Evolutionary conservation across 2,113 vertebrate genomes (phyloP).

Genomic region (Larimichthys polyactis): DNA sequence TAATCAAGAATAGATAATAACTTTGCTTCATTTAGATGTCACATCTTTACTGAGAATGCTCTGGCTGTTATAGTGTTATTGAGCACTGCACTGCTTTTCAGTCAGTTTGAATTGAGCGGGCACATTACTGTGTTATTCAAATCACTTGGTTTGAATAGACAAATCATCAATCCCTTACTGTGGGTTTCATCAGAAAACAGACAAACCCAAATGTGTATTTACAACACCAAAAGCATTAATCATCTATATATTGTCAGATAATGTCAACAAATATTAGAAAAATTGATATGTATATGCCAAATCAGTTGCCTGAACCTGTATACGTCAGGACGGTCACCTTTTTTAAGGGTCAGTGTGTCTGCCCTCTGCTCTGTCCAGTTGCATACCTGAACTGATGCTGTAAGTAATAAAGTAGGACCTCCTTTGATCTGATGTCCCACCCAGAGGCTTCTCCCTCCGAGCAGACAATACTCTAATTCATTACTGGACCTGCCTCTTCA

Average conservation of each 20-base stretch:
- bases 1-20: not conserved
- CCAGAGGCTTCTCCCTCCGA: conserved; percentile 73
- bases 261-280: not conserved
- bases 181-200: not conserved
- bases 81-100: not conserved
- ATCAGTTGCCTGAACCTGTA: not conserved
- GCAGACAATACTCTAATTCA: conserved; percentile 82
- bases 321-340: conserved; percentile 9
- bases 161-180: not conserved
- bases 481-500: conserved; percentile 80
- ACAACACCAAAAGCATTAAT: not conserved
- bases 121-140: too few relatives aligned
- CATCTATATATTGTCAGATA: not conserved
- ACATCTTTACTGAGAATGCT: not conserved
- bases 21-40: too few relatives aligned
- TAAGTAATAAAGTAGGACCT: conserved; percentile 80
- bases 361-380: conserved; percentile 73
- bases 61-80: not conserved
- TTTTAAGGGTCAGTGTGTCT: conserved; percentile 66
- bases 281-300: not conserved
- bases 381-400: conserved; percentile 77
- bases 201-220: not conserved
- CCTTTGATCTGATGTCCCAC: conserved; percentile 84
- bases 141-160: too few relatives aligned
- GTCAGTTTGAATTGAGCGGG: not conserved